Evolutionary conservation across 2,113 vertebrate species (phyloP), one percentile per base, ranked within the genome.

Genomic region (Grus americana): DNA sequence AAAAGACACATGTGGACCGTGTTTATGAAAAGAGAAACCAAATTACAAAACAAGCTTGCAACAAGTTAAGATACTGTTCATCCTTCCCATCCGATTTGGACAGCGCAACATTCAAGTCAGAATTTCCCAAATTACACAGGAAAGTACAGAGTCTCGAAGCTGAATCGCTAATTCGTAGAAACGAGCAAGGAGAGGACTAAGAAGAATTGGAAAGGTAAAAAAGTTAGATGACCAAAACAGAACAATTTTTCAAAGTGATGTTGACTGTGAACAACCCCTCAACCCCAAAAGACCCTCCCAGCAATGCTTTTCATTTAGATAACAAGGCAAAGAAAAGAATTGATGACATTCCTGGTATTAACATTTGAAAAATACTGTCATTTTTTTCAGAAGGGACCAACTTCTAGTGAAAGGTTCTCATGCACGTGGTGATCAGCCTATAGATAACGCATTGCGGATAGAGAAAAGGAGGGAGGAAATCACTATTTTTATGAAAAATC

Each of bases 291-390:
- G 52, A 16, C 12, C 4, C 14, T 26, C 9, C 11, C 32, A 19
- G 4, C 29, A 38, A 17, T 12, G 10, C 10, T 61, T 50, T 47
- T 68, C 10, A 26, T 20, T 57, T 59, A 12, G 15, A 1, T 11
- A 47, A 47, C 16, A n/a, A 42, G 15, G 22, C 34, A 83, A 84
- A 58, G 27, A 86, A 40, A 2, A 36, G 16, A 76, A 68, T 0
- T 1, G 16, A 54, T 70, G 47, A 34, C 85, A 87, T 49, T 88
- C 67, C 90, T 59, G 89, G 49, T 71, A 71, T 1, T 40, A 15
- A 22, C 21, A 62, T 65, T 61, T 88, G 93, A 95, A 95, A 97
- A 96, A 86, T 23, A 87, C 49, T 50, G 55, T 26, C 30, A 29
- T 59, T 87, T 84, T 86, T 93, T 85, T 52, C 44, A 15, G 50